phyloP scores from a whole-genome alignment of 64 coral and sea anemone genomes.

The Exaiptasia diaphana region DNA sequence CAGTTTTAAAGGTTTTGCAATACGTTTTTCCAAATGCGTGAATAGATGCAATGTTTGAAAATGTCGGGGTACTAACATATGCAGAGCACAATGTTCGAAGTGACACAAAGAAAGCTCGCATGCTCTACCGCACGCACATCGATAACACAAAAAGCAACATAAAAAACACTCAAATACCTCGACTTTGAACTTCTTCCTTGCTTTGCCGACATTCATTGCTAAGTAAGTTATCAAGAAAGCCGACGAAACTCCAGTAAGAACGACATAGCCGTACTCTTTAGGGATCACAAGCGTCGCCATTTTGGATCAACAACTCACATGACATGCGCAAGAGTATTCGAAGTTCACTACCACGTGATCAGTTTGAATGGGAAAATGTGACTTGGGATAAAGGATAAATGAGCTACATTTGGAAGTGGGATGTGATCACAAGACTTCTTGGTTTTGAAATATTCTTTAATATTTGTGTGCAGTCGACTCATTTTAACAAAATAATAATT shows the following conservation, averaged over 20 bases:
- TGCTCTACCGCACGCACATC: too few relatives aligned
- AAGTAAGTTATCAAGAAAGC: slow-evolving; percentile 76
- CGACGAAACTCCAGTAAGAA: slow-evolving; percentile 81
- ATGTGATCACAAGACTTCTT: too few relatives aligned
- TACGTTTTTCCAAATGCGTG: too few relatives aligned
- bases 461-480: too few relatives aligned
- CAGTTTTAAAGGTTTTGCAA: too few relatives aligned
- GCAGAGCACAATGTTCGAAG: too few relatives aligned
- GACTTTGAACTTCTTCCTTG: slow-evolving; percentile 84
- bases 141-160: background rate
- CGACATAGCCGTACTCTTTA: slow-evolving; percentile 86
- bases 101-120: too few relatives aligned
- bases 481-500: too few relatives aligned
- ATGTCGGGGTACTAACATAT: too few relatives aligned
- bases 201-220: slow-evolving; percentile 69
- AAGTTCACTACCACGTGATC: background rate
- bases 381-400: background rate
- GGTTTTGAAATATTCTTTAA: too few relatives aligned
- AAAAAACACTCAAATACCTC: slow-evolving; percentile 45
- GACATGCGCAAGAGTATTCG: too few relatives aligned
- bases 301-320: slow-evolving; percentile 9
- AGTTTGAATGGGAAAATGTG: background rate
- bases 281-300: slow-evolving; percentile 61
- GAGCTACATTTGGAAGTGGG: background rate
- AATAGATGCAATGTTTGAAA: too few relatives aligned